Evolutionary conservation across 2,888 invertebrate genomes (phyloP).

Genomic region (Trichogramma evanescens): DNA sequence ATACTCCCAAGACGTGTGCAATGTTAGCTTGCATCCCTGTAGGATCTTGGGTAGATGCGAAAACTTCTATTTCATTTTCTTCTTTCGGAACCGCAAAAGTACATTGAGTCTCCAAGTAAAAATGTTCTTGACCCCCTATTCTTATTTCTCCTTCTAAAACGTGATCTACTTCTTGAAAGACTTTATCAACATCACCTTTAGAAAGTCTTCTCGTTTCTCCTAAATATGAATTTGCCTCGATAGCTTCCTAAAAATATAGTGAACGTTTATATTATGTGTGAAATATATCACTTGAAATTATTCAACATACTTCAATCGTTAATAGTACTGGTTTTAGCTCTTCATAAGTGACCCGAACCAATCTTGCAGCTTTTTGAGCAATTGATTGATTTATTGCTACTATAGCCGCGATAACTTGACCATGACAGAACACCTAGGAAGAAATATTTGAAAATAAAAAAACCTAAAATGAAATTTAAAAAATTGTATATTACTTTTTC

Average conservation of each 20-base stretch:
- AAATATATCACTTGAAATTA: not conserved
- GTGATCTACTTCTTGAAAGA: slow-evolving; percentile 60
- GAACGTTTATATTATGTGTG: not conserved
- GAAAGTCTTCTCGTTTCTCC: slow-evolving; percentile 54
- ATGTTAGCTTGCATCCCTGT: slow-evolving; percentile 63
- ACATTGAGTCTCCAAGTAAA: slow-evolving; percentile 82
- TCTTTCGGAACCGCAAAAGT: slow-evolving; percentile 62
- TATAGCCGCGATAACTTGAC: slow-evolving; percentile 71
- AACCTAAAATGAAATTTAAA: not conserved
- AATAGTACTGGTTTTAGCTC: slow-evolving; percentile 69
- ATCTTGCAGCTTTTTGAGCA: slow-evolving; percentile 75
- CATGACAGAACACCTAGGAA: slow-evolving; percentile 57
- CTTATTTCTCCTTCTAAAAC: slow-evolving; percentile 67
- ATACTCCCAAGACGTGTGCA: slow-evolving; percentile 63
- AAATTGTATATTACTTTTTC: slow-evolving; percentile 53
- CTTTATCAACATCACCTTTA: slow-evolving; percentile 61
- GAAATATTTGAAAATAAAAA: not conserved
- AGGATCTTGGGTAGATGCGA: slow-evolving; percentile 74
- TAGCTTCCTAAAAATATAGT: slow-evolving; percentile 56
- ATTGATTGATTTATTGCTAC: slow-evolving; percentile 66
- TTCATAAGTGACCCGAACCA: slow-evolving; percentile 73
- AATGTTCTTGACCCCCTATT: slow-evolving; percentile 90
- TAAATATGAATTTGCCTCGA: slow-evolving; percentile 63
- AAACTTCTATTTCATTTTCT: slow-evolving; percentile 73
- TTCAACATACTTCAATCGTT: slow-evolving; percentile 61